These are phyloP conservation scores for Pyrrhosoma nymphula DNA, from an alignment of 2,888 invertebrate species.

Conservation along the genomic window DNA sequence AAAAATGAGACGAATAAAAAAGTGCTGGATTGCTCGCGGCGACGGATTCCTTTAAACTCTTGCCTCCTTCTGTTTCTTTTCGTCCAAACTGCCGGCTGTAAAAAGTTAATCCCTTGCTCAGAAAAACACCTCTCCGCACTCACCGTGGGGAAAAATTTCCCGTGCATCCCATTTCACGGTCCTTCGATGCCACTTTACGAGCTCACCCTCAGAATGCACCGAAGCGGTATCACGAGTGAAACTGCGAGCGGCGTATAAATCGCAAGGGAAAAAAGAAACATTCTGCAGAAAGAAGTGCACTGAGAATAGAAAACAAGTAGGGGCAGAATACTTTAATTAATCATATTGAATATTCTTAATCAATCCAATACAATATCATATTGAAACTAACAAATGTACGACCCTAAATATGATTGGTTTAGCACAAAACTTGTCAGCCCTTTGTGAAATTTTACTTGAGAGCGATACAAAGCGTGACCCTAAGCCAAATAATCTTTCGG, in stretches of 20 bases:
- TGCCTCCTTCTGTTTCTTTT: neutral
- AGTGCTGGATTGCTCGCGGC: neutral
- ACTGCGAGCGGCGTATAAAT: neutral
- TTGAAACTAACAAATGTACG: too few relatives aligned
- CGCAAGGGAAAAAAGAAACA: neutral
- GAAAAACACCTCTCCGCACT: neutral
- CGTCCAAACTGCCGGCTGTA: neutral
- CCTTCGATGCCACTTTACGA: neutral
- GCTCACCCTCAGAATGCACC: neutral
- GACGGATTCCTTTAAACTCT: neutral
- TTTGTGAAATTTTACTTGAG: too few relatives aligned
- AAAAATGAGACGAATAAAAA: neutral
- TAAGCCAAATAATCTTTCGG: too few relatives aligned
- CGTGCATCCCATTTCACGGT: neutral
- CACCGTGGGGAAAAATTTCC: neutral
- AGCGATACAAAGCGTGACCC: too few relatives aligned
- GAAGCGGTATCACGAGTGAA: neutral
- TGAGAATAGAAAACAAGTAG: neutral
- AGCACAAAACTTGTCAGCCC: too few relatives aligned
- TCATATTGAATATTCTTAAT: too few relatives aligned
- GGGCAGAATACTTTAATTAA: too few relatives aligned
- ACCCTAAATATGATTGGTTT: too few relatives aligned
- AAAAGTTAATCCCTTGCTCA: slow-evolving; percentile 37
- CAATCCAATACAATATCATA: too few relatives aligned
- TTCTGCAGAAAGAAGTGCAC: neutral